phyloP scores from a whole-genome alignment of 2,113 vertebrate genomes.

The Caretta caretta region DNA sequence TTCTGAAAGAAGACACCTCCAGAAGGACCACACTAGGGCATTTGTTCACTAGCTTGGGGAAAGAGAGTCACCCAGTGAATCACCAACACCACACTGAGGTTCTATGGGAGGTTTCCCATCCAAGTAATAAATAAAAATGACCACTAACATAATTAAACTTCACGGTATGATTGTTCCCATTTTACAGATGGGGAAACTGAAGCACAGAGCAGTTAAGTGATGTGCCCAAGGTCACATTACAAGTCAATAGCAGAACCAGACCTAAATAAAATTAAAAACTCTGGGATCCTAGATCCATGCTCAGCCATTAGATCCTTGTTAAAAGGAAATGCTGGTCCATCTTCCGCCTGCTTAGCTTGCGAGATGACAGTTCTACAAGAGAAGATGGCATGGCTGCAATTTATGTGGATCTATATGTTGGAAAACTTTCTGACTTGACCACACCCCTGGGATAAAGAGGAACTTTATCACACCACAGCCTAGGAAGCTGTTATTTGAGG shows the following conservation, averaged over 20 bases:
- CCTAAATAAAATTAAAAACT: not conserved
- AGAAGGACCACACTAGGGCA: not conserved
- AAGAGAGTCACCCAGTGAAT: not conserved
- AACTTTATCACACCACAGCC: accelerated
- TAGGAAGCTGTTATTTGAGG: not conserved
- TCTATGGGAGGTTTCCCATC: not conserved
- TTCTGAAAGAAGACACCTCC: not conserved
- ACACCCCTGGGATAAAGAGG: not conserved
- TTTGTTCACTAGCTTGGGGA: not conserved
- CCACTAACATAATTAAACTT: not conserved
- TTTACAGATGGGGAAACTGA: not conserved
- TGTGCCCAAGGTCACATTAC: not conserved
- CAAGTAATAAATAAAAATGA: not conserved
- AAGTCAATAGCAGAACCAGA: not conserved
- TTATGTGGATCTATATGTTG: not conserved
- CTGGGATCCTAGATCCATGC: not conserved
- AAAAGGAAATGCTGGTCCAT: not conserved
- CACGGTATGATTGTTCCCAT: accelerated
- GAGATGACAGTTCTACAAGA: not conserved
- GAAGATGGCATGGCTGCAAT: not conserved
- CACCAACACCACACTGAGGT: not conserved
- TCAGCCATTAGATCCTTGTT: not conserved
- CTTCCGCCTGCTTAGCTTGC: not conserved
- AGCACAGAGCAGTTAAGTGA: not conserved
- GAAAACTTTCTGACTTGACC: not conserved